Conservation (phyloP, 2,797 vertebrate species). For the Channallabes apus region DNA sequence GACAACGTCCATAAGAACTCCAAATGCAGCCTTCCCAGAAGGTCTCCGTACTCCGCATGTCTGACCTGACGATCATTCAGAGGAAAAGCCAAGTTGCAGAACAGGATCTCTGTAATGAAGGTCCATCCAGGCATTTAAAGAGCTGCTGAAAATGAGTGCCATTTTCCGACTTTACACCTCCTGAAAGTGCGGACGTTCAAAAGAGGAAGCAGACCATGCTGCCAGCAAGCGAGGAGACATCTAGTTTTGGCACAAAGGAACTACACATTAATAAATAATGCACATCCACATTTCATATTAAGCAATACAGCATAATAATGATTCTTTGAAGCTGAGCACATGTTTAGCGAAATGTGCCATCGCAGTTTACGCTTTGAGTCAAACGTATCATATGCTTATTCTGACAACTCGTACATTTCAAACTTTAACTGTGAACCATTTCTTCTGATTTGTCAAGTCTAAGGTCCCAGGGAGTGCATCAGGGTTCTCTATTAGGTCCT, state of each 20-base stretch:
- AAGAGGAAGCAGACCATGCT: conserved; percentile 14
- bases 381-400: conserved; percentile 17
- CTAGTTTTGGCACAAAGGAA: conserved; percentile 32
- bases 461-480: conserved; percentile 27
- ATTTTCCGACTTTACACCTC: background rate
- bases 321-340: conserved; percentile 30
- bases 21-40: conserved; percentile 1
- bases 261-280: conserved; percentile 21
- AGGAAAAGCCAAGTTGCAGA: background rate
- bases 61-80: conserved; percentile 2
- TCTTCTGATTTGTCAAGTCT: conserved; percentile 19
- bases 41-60: conserved; percentile 6
- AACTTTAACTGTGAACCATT: conserved; percentile 34
- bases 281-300: conserved; percentile 49
- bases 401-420: conserved; percentile 3
- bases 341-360: conserved; percentile 7
- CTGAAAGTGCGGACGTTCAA: conserved; percentile 5
- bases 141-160: conserved; percentile 13
- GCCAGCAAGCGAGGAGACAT: conserved; percentile 7
- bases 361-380: conserved; percentile 14
- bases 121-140: conserved; percentile 42
- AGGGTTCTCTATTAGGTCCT: conserved; percentile 34
- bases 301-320: conserved; percentile 61
- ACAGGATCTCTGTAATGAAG: background rate
- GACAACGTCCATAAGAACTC: conserved; percentile 20